Conservation (phyloP, 1,140 invertebrate genomes). For the Elymnias hypermnestra region DNA sequence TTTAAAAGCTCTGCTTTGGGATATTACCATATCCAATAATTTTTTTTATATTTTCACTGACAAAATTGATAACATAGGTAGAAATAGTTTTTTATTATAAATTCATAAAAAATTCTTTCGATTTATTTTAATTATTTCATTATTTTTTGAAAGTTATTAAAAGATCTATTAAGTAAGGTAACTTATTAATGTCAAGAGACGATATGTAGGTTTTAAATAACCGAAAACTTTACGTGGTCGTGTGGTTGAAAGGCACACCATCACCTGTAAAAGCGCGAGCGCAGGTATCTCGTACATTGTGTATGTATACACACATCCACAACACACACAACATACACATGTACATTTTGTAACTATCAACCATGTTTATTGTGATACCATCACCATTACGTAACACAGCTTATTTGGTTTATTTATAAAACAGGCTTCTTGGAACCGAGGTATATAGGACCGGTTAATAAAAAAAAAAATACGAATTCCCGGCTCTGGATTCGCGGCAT, state of each 20-base stretch:
- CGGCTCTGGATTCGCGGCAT: background rate
- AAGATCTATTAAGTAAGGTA: too few relatives aligned
- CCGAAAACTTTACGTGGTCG: background rate
- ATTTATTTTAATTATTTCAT: too few relatives aligned
- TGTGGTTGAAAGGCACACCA: slow-evolving; percentile 25
- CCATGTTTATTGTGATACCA: slow-evolving; percentile 29
- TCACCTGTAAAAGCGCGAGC: slow-evolving; percentile 42
- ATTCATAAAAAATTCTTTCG: too few relatives aligned
- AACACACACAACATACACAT: slow-evolving; percentile 10
- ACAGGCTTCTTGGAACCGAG: slow-evolving; percentile 11
- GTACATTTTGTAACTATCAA: slow-evolving; percentile 26
- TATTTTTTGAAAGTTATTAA: too few relatives aligned
- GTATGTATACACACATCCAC: slow-evolving; percentile 10
- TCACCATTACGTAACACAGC: slow-evolving; percentile 21
- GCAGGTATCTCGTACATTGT: slow-evolving; percentile 36
- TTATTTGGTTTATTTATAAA: slow-evolving; percentile 25
- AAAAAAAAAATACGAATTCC: slow-evolving; percentile 2
- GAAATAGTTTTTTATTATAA: too few relatives aligned
- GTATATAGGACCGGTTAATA: slow-evolving; percentile 4
- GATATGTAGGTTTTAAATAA: too few relatives aligned
- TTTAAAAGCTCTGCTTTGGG: too few relatives aligned
- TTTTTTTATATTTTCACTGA: too few relatives aligned
- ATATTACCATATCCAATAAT: too few relatives aligned
- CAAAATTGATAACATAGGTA: too few relatives aligned
- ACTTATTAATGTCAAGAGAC: too few relatives aligned